phyloP scores from a whole-genome alignment of 2,888 invertebrate genomes.

The Leptothorax acervorum region DNA sequence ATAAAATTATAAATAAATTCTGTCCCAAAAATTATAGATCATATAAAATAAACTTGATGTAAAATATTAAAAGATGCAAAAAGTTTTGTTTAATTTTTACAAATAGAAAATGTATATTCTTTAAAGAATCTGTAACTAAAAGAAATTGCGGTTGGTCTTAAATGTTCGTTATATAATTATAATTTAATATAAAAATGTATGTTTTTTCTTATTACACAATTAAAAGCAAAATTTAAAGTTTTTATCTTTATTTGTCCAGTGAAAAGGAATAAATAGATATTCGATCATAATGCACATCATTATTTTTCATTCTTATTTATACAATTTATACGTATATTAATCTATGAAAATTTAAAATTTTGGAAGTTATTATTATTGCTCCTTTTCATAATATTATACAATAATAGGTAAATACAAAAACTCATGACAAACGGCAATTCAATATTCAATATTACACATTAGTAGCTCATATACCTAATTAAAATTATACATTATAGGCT shows the following conservation, averaged over 20 bases:
- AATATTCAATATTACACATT: conserved; percentile 16
- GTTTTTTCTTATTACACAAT: conserved; percentile 1
- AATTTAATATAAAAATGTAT: not conserved
- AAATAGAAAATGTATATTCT: not conserved
- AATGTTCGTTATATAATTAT: not conserved
- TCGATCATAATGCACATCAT: not conserved
- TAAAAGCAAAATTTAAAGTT: conserved; percentile 23
- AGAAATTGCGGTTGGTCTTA: not conserved
- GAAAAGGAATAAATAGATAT: conserved; percentile 20
- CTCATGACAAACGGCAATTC: conserved; percentile 58
- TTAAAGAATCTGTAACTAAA: conserved; percentile 4
- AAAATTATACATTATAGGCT: conserved; percentile 47
- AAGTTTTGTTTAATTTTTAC: not conserved
- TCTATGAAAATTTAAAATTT: conserved; percentile 62
- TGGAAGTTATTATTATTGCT: conserved; percentile 66
- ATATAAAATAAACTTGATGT: not conserved
- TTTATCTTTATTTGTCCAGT: conserved; percentile 9
- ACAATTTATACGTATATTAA: conserved; percentile 33
- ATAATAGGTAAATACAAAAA: conserved; percentile 63
- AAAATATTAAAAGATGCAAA: not conserved
- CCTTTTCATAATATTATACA: conserved; percentile 52
- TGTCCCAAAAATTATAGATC: too few relatives aligned
- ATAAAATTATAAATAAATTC: conserved; percentile 10
- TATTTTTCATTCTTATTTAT: conserved; percentile 12
- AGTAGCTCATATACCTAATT: conserved; percentile 27